Base-by-base conservation (phyloP, 1,140 invertebrate species). In the Apis cerana region DNA sequence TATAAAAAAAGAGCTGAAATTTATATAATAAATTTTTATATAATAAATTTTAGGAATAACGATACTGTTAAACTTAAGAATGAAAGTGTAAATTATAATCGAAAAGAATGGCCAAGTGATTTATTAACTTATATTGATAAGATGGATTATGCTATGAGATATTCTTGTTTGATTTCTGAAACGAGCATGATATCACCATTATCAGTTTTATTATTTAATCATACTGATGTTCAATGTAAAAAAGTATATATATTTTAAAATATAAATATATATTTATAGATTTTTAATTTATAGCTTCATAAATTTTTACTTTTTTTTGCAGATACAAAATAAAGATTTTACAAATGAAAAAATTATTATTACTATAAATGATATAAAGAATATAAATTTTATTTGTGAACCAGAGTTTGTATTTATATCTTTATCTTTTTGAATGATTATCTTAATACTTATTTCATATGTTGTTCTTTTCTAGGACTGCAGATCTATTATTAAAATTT, bases 21-120 rank as follows among this genome's bases (percentile, higher is more conserved):
- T 89, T 5, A 76, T 95, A 13, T 58, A 59, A 21, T 78, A n/a
- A n/a, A n/a, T n/a, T n/a, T n/a, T n/a, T n/a, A n/a, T n/a, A n/a
- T n/a, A 0, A 33, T 43, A 75, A 62, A 59, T 90, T 89, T 78
- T 84, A 96, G 96, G 64, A 89, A 92, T 84, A 92, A 94, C 10
- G 89, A 92, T 8, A 90, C 90, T 48, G 95, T 94, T 9, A 92
- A 94, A 8, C 75, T 91, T 96, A 5, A 91, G 92, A 15, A 88
- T 94, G 43, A 95, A 96, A 95, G 95, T 90, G 94, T 96, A 1
- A 96, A 96, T 91, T 92, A 95, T 75, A 93, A 93, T 19, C 89
- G 94, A 71, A 91, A 86, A 33, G 86, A 91, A 69, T 92, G 90
- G 61, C 89, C 93, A 59, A 91, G 91, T 90, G 77, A 92, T 52